Evolutionary conservation across 2,113 vertebrate genomes (phyloP).

Genomic region (Dicaeum eximium): DNA sequence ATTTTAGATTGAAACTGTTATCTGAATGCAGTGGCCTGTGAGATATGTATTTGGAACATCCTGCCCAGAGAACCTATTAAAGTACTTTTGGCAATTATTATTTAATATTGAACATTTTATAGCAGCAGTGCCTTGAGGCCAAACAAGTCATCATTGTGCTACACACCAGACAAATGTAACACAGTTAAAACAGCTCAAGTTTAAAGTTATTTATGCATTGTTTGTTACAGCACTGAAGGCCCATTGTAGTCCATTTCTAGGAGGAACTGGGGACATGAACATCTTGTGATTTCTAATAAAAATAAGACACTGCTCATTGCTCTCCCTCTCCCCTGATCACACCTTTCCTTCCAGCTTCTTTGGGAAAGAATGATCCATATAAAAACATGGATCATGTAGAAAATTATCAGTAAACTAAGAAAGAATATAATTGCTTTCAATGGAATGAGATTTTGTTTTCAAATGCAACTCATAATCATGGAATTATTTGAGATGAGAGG

Average conservation of each 20-base stretch:
- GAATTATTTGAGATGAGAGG: background rate
- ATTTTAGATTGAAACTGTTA: constrained; percentile 18
- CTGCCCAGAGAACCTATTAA: background rate
- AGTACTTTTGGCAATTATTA: constrained; percentile 47
- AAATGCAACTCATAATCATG: background rate
- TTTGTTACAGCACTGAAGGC: background rate
- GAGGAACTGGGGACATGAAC: background rate
- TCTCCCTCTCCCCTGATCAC: background rate
- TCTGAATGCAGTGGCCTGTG: constrained; percentile 44
- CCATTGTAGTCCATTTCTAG: background rate
- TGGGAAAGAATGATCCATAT: background rate
- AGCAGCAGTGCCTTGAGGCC: background rate
- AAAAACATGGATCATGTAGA: background rate
- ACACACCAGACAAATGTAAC: background rate
- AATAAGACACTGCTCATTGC: background rate
- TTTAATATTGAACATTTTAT: constrained; percentile 41
- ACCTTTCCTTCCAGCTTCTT: background rate
- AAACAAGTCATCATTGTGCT: background rate
- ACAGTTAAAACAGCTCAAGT: background rate
- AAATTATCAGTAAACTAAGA: background rate
- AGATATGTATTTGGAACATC: constrained; percentile 8
- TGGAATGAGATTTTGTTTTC: background rate
- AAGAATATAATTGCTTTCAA: background rate
- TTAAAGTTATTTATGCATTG: background rate
- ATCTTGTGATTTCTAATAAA: background rate